Evolutionary conservation across 2,113 vertebrate genomes (phyloP).

Genomic region (Sterna hirundo): DNA sequence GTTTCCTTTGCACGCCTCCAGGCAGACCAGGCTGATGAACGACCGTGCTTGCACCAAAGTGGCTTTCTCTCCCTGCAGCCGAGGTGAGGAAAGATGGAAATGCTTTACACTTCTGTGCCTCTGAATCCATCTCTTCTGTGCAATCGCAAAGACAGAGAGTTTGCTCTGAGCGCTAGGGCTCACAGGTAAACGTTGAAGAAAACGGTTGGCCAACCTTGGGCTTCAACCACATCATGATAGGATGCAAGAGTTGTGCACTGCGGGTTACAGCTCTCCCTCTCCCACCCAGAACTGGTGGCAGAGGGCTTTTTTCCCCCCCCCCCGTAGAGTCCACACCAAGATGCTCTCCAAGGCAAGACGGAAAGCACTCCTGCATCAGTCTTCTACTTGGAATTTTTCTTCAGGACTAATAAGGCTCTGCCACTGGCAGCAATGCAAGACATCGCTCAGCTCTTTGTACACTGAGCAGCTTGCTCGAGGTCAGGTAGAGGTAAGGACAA

Average conservation of each 20-base stretch:
- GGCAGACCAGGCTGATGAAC: background rate
- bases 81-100: background rate
- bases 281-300: background rate
- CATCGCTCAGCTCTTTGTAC: background rate
- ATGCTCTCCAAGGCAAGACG: background rate
- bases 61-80: background rate
- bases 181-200: background rate
- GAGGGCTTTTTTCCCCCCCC: background rate
- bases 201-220: background rate
- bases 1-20: background rate
- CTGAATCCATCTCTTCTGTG: background rate
- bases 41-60: background rate
- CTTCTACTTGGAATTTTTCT: background rate
- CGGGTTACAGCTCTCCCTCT: background rate
- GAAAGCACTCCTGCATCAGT: background rate
- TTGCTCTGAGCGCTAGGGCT: background rate
- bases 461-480: background rate
- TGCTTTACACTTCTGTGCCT: background rate
- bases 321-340: background rate
- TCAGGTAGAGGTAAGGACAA: slow-evolving; percentile 33
- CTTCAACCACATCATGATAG: rapidly evolving
- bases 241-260: rapidly evolving
- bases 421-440: background rate
- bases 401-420: background rate
- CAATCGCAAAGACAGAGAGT: background rate